Percentiles rank a stretch among this genome's conserved stretches.
These are phyloP conservation scores for Diaphora mendica DNA, from an alignment of 2,888 invertebrate genomes.

Conservation along the genomic window DNA sequence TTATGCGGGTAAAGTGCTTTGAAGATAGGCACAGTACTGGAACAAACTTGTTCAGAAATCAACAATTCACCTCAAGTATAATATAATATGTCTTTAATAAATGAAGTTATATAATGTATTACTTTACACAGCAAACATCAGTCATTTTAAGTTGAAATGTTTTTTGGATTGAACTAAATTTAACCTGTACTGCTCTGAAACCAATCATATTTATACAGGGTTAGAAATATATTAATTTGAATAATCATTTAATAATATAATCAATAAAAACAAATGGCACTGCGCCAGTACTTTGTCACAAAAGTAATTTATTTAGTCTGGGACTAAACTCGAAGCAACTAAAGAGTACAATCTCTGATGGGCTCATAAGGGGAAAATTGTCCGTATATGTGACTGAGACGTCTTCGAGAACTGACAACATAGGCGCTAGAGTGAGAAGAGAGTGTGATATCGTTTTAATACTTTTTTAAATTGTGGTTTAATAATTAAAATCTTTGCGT, in stretches of 20 bases:
- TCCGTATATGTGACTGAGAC: no score
- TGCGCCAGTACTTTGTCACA: background rate
- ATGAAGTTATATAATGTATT: background rate
- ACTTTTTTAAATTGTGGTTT: no score
- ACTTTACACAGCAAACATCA: background rate
- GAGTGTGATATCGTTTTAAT: no score
- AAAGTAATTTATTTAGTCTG: background rate
- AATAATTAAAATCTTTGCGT: no score
- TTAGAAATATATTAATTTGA: background rate
- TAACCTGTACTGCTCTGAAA: background rate
- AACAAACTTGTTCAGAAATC: constrained; percentile 20
- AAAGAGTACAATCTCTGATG: no score
- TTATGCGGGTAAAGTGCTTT: constrained; percentile 37
- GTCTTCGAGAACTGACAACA: no score
- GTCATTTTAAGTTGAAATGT: background rate
- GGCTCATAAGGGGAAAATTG: no score
- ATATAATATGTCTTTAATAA: background rate
- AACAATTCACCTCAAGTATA: background rate
- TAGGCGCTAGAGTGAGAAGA: no score
- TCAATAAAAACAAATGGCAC: no score
- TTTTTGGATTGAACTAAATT: background rate
- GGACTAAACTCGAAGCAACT: background rate
- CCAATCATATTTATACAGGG: background rate
- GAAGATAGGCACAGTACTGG: constrained; percentile 59
- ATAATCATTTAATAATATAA: background rate